phyloP scores from a whole-genome alignment of 2,888 invertebrate species.

The Chaetoderma sp. region DNA sequence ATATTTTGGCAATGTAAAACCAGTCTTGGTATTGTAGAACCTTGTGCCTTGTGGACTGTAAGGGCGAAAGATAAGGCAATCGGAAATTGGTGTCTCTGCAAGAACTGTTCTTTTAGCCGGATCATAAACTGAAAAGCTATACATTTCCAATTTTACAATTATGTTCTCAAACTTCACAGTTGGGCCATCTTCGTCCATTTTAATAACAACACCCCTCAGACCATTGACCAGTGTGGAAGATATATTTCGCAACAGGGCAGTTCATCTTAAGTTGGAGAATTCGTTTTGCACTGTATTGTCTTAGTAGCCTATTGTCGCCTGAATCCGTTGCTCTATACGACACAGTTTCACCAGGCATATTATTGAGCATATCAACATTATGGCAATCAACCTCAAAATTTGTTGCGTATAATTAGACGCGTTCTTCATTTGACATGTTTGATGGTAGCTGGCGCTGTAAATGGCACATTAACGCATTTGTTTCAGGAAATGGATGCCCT shows the following conservation, averaged over 20 bases:
- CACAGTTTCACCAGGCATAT: neutral
- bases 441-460: neutral
- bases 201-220: neutral
- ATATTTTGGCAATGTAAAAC: neutral
- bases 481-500: neutral
- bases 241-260: neutral
- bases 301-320: neutral
- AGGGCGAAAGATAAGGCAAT: neutral
- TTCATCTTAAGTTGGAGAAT: neutral
- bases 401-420: neutral
- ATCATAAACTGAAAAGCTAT: neutral
- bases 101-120: neutral
- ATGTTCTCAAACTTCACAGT: neutral
- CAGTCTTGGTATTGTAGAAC: neutral
- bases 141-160: neutral
- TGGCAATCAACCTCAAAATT: slow-evolving; percentile 1
- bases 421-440: neutral
- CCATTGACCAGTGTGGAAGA: neutral
- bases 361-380: neutral
- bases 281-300: neutral
- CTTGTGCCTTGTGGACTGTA: slow-evolving; percentile 1
- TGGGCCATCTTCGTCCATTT: neutral
- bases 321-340: neutral
- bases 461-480: neutral
- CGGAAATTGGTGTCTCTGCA: neutral